A percentile compares a stretch with the other conserved stretches of the same genome.
These are phyloP conservation scores for Bombus terrestris DNA, from an alignment of 1,140 invertebrate species.

Conservation along the genomic window DNA sequence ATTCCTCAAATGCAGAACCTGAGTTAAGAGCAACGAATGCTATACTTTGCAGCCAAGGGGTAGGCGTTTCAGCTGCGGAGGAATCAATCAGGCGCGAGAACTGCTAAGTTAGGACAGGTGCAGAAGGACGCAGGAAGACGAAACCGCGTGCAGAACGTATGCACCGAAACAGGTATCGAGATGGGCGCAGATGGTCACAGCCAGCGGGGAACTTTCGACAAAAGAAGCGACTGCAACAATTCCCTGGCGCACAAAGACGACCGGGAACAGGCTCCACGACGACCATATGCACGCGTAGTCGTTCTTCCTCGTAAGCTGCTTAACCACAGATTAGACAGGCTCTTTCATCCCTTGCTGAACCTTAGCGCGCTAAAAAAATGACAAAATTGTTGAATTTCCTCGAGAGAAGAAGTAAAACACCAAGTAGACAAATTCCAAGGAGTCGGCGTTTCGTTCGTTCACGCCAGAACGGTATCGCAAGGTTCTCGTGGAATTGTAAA, in stretches of 20 bases:
- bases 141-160: conserved; percentile 39
- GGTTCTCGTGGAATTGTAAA: too few relatives aligned
- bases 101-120: not conserved
- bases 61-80: too few relatives aligned
- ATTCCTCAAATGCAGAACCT: too few relatives aligned
- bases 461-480: too few relatives aligned
- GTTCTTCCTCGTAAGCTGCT: not conserved
- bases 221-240: conserved; percentile 11
- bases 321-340: not conserved
- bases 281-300: not conserved
- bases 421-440: too few relatives aligned
- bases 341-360: not conserved
- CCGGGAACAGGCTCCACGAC: not conserved
- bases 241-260: not conserved
- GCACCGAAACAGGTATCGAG: conserved; percentile 55
- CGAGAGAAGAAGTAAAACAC: too few relatives aligned
- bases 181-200: conserved; percentile 48
- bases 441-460: too few relatives aligned
- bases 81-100: not conserved
- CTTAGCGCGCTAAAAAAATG: not conserved
- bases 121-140: not conserved
- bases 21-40: too few relatives aligned
- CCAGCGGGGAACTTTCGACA: conserved; percentile 28
- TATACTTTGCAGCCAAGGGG: not conserved
- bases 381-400: not conserved